Conservation (phyloP, 2,797 vertebrate species). For the Fistularia tabacaria region DNA sequence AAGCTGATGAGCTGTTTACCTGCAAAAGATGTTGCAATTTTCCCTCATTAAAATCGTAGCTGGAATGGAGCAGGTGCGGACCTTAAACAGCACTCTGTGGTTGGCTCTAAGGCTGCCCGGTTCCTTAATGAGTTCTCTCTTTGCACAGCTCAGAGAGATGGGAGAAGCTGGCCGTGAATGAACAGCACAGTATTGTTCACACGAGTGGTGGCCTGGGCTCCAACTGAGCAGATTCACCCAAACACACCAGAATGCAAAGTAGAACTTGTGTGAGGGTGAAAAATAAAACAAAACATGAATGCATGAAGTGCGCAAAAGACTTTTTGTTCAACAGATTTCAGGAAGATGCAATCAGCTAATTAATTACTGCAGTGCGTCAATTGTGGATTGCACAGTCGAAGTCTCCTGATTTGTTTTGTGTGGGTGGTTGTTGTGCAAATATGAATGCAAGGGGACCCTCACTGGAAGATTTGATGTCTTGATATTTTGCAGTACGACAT, state of each 20-base stretch:
- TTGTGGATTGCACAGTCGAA: background rate
- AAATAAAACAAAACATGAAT: no score
- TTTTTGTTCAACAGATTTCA: slow-evolving; percentile 3
- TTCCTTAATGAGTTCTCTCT: slow-evolving; percentile 65
- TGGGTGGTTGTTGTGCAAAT: slow-evolving; percentile 6
- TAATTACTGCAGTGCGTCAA: slow-evolving; percentile 10
- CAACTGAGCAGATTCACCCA: slow-evolving; percentile 26
- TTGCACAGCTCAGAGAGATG: slow-evolving; percentile 29
- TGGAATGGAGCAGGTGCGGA: slow-evolving; percentile 64
- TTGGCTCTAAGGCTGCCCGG: slow-evolving; percentile 49
- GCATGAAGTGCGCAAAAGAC: slow-evolving; percentile 4
- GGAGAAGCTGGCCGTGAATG: slow-evolving; percentile 49
- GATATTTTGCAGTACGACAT: slow-evolving; percentile 36
- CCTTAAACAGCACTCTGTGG: slow-evolving; percentile 49
- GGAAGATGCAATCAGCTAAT: slow-evolving; percentile 27
- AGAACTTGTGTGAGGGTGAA: slow-evolving; percentile 12
- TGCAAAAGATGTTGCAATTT: slow-evolving; percentile 49
- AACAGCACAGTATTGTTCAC: slow-evolving; percentile 60
- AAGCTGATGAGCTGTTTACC: slow-evolving; percentile 47
- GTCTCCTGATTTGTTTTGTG: background rate
- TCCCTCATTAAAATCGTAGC: slow-evolving; percentile 61
- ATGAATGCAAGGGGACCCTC: background rate
- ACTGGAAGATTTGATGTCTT: slow-evolving; percentile 24
- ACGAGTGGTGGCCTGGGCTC: slow-evolving; percentile 31
- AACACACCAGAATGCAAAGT: slow-evolving; percentile 41